phyloP scores from a whole-genome alignment of 2,113 vertebrate species.

The Myanophis thanlyinensis region DNA sequence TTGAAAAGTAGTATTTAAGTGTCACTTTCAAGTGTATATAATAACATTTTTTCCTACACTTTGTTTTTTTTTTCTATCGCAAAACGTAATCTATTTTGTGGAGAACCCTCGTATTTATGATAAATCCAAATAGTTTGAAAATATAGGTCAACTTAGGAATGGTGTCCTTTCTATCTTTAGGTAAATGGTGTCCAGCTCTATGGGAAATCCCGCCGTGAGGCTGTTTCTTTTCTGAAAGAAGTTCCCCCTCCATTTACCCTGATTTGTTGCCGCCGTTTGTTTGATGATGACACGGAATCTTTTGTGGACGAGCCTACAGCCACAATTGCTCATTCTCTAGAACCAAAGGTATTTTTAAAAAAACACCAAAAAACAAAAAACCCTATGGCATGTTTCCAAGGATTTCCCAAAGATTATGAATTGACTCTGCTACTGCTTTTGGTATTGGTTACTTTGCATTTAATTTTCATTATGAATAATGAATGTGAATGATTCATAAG shows the following conservation, averaged over 20 bases:
- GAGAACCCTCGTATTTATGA: too few species aligned
- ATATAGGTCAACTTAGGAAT: neutral
- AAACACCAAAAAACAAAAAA: neutral
- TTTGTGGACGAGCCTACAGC: conserved; percentile 62
- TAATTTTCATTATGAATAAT: neutral
- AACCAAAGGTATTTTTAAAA: conserved; percentile 57
- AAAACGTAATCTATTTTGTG: too few species aligned
- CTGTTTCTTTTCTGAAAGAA: conserved; percentile 88
- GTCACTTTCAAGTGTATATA: too few species aligned
- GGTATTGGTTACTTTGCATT: neutral
- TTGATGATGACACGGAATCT: conserved; percentile 75
- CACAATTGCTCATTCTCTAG: neutral
- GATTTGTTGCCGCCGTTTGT: conserved; percentile 87
- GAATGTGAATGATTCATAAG: neutral
- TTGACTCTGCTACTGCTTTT: conserved; percentile 1
- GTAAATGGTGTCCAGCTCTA: conserved; percentile 88
- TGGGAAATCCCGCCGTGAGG: conserved; percentile 88
- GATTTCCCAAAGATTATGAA: neutral
- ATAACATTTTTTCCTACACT: too few species aligned
- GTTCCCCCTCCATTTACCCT: conserved; percentile 90
- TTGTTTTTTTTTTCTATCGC: too few species aligned
- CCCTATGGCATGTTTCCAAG: neutral
- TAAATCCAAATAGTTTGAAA: neutral
- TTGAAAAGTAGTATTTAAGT: too few species aligned
- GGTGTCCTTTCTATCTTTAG: conserved; percentile 58